Evolutionary conservation across 2,113 vertebrate species (phyloP), one percentile per base, ranked within the genome.

Genomic region (Cyanoramphus novaezelandiae): DNA sequence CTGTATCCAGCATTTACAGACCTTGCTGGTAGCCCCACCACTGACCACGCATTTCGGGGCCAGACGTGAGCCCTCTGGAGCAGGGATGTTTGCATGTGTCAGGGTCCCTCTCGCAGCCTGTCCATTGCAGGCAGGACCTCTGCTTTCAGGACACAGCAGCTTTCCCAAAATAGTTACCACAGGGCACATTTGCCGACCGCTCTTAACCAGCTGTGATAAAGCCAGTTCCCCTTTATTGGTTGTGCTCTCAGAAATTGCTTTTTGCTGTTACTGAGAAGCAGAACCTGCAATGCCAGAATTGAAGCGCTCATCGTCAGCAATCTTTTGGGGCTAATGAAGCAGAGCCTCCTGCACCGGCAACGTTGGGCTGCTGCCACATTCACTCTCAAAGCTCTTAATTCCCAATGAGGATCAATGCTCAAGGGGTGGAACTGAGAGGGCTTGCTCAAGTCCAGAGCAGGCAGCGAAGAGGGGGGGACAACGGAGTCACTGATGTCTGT

Each of bases 221-320:
- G 44, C 5, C 3, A 24, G 50, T 78, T 52, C 24, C 64, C 12
- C n/a, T 2, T 80, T 59, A 49, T 65, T 67, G 82, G 63, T 67
- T 2, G 7, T 17, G 43, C 55, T 49, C 69, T 88, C 76, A 70
- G 74, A 63, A 86, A 77, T 29, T 55, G 41, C 18, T 24, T 75
- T 81, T 72, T 76, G 10, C 44, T 70, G 90, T 93, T 88, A 92
- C 44, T 28, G 90, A 83, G 86, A 63, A 90, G 92, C 86, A 89
- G 89, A 88, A 75, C 86, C 67, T 86, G 92, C 68, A 77, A 21
- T 4, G 71, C 75, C 71, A 90, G 88, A 72, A 74, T 24, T 6
- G 25, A 94, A 60, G 59, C 1, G 1, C 9, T 67, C 9, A 1
- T 9, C 44, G 44, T 76, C 82, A 90, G 93, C 65, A 35, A 7